Conservation (phyloP, 2,888 invertebrate species). For the Lampropteryx suffumata region DNA sequence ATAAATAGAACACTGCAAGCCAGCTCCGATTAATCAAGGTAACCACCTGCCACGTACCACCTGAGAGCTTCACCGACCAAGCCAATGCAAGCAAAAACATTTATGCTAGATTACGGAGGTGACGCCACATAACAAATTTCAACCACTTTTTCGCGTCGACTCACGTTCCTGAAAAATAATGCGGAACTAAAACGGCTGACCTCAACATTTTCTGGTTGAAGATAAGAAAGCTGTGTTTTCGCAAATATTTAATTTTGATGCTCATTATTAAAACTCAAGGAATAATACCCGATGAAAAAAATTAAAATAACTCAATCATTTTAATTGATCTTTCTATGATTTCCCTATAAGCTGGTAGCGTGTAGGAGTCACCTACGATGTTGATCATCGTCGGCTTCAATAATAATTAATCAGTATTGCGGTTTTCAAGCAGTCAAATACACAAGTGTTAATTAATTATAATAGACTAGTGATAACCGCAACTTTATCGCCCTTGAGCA, state of each 20-base stretch:
- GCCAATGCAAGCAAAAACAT: slow-evolving; percentile 56
- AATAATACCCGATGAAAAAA: not conserved
- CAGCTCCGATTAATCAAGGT: slow-evolving; percentile 66
- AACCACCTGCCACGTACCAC: slow-evolving; percentile 60
- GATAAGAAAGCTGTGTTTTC: slow-evolving; percentile 3
- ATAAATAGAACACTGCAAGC: slow-evolving; percentile 61
- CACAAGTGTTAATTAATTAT: slow-evolving; percentile 32
- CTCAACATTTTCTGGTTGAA: slow-evolving; percentile 9
- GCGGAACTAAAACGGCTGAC: slow-evolving; percentile 17
- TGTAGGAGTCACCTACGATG: slow-evolving; percentile 12
- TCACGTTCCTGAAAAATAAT: slow-evolving; percentile 20
- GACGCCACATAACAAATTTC: slow-evolving; percentile 48
- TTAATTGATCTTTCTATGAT: not conserved
- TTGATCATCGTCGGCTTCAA: slow-evolving; percentile 25
- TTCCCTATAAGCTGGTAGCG: not conserved
- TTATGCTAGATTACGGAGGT: slow-evolving; percentile 49
- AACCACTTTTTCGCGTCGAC: slow-evolving; percentile 24
- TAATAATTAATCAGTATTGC: slow-evolving; percentile 31
- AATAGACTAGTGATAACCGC: slow-evolving; percentile 35
- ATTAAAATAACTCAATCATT: not conserved
- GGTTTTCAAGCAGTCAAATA: slow-evolving; percentile 28
- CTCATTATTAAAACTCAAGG: no score
- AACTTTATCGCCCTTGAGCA: slow-evolving; percentile 39
- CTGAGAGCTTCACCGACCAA: slow-evolving; percentile 42
- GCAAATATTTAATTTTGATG: not conserved